phyloP scores from a whole-genome alignment of 2,888 invertebrate species.

The Mechanitis messenoides region DNA sequence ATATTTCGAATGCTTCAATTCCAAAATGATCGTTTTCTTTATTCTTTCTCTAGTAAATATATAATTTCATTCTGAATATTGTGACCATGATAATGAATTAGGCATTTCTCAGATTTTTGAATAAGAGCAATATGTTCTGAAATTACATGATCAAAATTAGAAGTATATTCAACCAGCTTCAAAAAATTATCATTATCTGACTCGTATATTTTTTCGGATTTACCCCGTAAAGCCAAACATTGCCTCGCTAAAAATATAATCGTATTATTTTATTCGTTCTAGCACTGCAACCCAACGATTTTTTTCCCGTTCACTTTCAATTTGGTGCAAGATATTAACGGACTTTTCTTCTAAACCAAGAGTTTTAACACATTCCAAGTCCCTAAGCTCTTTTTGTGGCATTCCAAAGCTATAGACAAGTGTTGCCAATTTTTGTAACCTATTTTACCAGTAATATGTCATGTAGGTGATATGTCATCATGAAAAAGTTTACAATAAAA shows the following conservation, averaged over 20 bases:
- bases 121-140: no score
- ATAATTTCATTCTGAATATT: no score
- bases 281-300: conserved; percentile 18
- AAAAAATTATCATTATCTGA: conserved; percentile 6
- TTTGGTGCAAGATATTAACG: conserved; percentile 17
- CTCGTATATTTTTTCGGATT: no score
- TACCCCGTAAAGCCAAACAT: background rate
- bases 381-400: conserved; percentile 15
- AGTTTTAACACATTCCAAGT: background rate
- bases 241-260: conserved; percentile 2
- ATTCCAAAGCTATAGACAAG: conserved; percentile 20
- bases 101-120: no score
- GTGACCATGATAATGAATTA: no score
- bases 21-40: no score
- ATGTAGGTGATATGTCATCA: conserved; percentile 20
- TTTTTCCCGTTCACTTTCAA: conserved; percentile 18
- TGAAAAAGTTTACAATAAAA: conserved; percentile 12
- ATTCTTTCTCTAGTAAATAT: no score
- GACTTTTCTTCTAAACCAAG: conserved; percentile 13
- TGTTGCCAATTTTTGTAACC: conserved; percentile 15
- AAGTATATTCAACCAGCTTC: background rate
- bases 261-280: conserved; percentile 20
- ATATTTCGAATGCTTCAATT: conserved; percentile 12
- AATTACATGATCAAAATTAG: no score
- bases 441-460: conserved; percentile 4